phyloP scores from a whole-genome alignment of 2,888 invertebrate species.

The Hermaeophaga mercurialis region DNA sequence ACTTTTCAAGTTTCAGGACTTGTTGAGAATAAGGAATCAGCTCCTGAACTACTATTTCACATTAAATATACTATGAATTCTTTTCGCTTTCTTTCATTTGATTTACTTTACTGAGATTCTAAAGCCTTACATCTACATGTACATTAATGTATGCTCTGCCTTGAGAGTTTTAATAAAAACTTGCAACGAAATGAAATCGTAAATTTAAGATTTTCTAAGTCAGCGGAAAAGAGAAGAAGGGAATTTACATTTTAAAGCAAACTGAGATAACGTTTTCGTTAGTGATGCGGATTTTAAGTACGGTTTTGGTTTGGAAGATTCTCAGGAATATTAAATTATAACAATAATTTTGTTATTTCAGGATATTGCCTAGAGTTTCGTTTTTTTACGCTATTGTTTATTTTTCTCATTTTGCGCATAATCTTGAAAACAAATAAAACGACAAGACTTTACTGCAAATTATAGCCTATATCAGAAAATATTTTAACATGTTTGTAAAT shows the following conservation, averaged over 20 bases:
- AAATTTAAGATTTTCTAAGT: slow-evolving; percentile 31
- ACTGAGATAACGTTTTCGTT: slow-evolving; percentile 28
- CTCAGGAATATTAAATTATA: slow-evolving; percentile 19
- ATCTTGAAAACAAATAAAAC: too few relatives aligned
- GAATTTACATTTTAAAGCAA: slow-evolving; percentile 30
- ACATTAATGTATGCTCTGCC: slow-evolving; percentile 30
- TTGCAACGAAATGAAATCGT: slow-evolving; percentile 31
- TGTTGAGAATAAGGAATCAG: too few relatives aligned
- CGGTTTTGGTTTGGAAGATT: slow-evolving; percentile 19
- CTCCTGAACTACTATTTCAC: too few relatives aligned
- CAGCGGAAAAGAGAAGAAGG: slow-evolving; percentile 29
- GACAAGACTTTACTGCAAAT: too few relatives aligned
- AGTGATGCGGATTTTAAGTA: slow-evolving; percentile 30
- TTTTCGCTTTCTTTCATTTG: slow-evolving; percentile 30
- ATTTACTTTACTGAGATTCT: slow-evolving; percentile 22
- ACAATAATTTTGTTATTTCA: slow-evolving; percentile 14
- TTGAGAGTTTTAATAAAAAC: slow-evolving; percentile 33
- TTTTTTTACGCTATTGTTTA: too few relatives aligned
- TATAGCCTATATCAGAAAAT: too few relatives aligned
- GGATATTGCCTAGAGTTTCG: not conserved
- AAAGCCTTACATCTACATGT: slow-evolving; percentile 23
- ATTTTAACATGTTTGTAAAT: too few relatives aligned
- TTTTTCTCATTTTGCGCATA: too few relatives aligned
- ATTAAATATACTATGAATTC: too few relatives aligned
- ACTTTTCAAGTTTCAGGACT: too few relatives aligned